A percentile compares a stretch with the other conserved stretches of the same genome.
These are phyloP conservation scores for Adelosebastes latens DNA, from an alignment of 2,797 vertebrate genomes.

Conservation along the genomic window DNA sequence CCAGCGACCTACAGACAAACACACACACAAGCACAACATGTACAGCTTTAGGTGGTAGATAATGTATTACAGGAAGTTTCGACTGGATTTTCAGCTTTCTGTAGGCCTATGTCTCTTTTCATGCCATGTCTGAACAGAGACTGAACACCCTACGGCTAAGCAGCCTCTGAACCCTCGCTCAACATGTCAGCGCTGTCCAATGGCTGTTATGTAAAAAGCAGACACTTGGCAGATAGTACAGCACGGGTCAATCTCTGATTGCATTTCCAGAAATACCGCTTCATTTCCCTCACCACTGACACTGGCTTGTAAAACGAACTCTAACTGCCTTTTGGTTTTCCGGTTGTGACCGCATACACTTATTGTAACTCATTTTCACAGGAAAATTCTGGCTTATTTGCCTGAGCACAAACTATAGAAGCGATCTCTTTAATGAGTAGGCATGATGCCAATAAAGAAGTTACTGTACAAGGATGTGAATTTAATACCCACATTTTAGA, in stretches of 20 bases:
- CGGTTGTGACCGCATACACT: slow-evolving; percentile 36
- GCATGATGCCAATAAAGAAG: slow-evolving; percentile 23
- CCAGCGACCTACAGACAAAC: neutral
- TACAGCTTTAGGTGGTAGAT: neutral
- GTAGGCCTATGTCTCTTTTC: slow-evolving; percentile 2
- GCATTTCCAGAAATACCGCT: slow-evolving; percentile 59
- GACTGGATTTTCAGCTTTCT: slow-evolving; percentile 7
- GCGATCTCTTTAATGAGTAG: slow-evolving; percentile 36
- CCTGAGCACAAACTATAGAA: neutral
- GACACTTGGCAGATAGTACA: slow-evolving; percentile 13
- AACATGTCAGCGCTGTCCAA: slow-evolving; percentile 30
- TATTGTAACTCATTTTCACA: slow-evolving; percentile 23
- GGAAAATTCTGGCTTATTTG: slow-evolving; percentile 12
- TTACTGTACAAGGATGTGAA: neutral
- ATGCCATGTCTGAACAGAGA: slow-evolving; percentile 15
- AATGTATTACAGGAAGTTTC: slow-evolving; percentile 12
- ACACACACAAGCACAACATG: neutral
- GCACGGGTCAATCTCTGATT: slow-evolving; percentile 47
- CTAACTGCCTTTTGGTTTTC: slow-evolving; percentile 49
- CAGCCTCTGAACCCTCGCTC: slow-evolving; percentile 38
- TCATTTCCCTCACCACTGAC: slow-evolving; percentile 36
- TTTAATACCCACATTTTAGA: slow-evolving; percentile 30
- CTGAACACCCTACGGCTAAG: slow-evolving; percentile 10
- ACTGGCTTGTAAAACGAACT: slow-evolving; percentile 53
- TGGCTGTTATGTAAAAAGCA: slow-evolving; percentile 31